Evolutionary conservation across 2,797 vertebrate genomes (phyloP), one percentile per base, ranked within the genome.

Genomic region (Brachyalestes nurse): DNA sequence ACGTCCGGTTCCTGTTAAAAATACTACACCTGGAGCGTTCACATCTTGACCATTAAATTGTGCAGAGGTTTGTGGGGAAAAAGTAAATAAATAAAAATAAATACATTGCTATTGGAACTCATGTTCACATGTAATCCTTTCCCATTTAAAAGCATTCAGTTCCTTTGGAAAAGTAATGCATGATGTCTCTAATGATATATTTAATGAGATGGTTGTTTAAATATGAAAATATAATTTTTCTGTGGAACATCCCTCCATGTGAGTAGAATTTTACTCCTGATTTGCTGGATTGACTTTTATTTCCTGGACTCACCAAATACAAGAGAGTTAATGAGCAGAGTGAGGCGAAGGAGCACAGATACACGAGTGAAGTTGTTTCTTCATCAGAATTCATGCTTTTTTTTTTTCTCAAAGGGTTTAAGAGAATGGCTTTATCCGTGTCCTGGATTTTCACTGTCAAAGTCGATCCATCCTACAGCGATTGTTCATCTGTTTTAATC

Each of bases 401-500:
- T 28, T 3, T 16, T 13, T 42, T 7, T 2, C 42, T 2, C 38
- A 42, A 4, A 28, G 12, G 4, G 1, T 62, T 28, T 28, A 17
- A 7, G 5, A 23, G 42, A 66, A 42, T 0, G 19, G 7, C 17
- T 45, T 53, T 47, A 58, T 40, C 16, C 5, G 13, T 73, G 47
- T 28, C 12, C 4, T 58, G 34, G 53, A 21, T 58, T 74, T 58
- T 58, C 38, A 19, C 49, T 28, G 17, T 57, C 4, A 5, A n/a
- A 40, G 51, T 55, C 25, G 16, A 23, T 8, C 23, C 10, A 14
- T 60, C 8, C 34, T 40, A 25, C 69, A 72, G 21, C n/a, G 51
- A 57, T 10, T 58, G 70, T 72, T 38, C 51, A 21, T 71, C 13
- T 38, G 53, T 49, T 55, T 57, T 17, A 49, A 80, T 45, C 28